Evolutionary conservation across 2,888 invertebrate species (phyloP).

Genomic region (Orgyia antiqua): DNA sequence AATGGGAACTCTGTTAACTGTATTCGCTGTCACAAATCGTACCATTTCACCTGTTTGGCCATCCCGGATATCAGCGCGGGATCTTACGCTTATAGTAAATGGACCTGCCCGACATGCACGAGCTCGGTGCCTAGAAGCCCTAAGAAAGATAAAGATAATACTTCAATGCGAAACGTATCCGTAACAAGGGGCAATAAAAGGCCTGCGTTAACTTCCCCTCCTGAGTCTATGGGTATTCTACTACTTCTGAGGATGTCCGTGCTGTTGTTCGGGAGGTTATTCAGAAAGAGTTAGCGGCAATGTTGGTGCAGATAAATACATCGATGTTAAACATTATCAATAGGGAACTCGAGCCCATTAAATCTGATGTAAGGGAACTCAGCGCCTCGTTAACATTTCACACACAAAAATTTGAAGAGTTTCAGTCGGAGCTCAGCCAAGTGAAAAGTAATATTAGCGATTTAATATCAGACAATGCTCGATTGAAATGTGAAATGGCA

Average conservation of each 20-base stretch:
- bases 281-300: neutral
- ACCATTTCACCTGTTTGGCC: neutral
- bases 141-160: neutral
- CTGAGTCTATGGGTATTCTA: neutral
- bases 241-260: neutral
- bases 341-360: too few relatives aligned
- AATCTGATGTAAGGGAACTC: too few relatives aligned
- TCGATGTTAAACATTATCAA: neutral
- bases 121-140: neutral
- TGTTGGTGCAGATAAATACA: neutral
- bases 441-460: too few relatives aligned
- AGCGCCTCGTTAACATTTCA: too few relatives aligned
- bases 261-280: conserved; percentile 1
- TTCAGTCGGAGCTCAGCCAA: too few relatives aligned
- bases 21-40: neutral
- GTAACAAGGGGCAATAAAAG: neutral
- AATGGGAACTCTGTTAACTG: neutral
- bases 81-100: neutral
- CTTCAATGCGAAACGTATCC: neutral
- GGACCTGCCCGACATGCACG: neutral
- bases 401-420: too few relatives aligned
- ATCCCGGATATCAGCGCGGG: neutral
- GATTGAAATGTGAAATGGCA: too few relatives aligned
- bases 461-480: too few relatives aligned
- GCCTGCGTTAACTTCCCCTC: neutral